phyloP scores from a whole-genome alignment of 1,140 invertebrate genomes.

The Meloidogyne floridensis region DNA sequence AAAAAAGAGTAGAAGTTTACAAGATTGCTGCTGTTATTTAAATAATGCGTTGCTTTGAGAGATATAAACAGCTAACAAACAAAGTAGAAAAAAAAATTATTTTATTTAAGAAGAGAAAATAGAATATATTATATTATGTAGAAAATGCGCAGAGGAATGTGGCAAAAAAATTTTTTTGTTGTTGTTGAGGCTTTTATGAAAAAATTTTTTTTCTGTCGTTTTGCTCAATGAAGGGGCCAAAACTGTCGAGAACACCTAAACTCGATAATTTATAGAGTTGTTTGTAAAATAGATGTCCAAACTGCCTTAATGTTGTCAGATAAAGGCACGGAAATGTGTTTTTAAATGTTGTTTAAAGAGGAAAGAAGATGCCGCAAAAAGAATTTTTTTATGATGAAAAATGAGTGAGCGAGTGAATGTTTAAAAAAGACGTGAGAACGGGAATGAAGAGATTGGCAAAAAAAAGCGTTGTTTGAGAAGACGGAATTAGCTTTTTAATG shows the following conservation, averaged over 20 bases:
- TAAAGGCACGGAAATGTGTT: not conserved
- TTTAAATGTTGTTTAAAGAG: not conserved
- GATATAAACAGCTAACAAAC: not conserved
- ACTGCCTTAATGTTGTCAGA: not conserved
- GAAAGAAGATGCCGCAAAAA: conserved; percentile 3
- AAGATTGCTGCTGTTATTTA: not conserved
- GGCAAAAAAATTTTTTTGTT: not conserved
- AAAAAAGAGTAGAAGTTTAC: not conserved
- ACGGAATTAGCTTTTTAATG: too few relatives aligned
- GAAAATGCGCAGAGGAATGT: not conserved
- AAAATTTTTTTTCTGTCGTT: too few relatives aligned
- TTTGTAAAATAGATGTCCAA: not conserved
- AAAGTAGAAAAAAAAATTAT: not conserved
- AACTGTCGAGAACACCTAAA: too few relatives aligned
- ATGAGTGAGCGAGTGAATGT: not conserved
- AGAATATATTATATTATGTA: conserved; percentile 3
- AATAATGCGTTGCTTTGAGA: not conserved
- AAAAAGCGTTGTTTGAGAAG: not conserved
- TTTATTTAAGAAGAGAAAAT: not conserved
- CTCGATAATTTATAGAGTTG: too few relatives aligned
- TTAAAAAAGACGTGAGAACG: not conserved
- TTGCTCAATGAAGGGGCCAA: too few relatives aligned
- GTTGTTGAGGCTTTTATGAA: not conserved
- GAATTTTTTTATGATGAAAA: not conserved
- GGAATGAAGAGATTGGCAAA: not conserved